Evolutionary conservation across 2,113 vertebrate species (phyloP), one percentile per base, ranked within the genome.

Genomic region (Microtus oregoni): DNA sequence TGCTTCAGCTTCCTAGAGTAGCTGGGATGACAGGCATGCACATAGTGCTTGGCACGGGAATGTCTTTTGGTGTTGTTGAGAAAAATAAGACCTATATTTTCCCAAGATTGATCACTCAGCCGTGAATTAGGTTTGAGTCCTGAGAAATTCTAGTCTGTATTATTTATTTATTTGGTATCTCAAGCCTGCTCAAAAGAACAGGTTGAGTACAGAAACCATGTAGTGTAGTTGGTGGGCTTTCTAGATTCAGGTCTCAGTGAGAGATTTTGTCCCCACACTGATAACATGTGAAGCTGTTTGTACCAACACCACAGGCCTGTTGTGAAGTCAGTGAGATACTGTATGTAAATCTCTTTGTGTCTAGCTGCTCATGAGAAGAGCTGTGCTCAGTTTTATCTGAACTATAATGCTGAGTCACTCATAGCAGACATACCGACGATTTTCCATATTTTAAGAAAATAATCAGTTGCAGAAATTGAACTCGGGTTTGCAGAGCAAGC

Each of bases 271-370:
- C 86, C 47, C 20, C 70, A 52, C 44, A n/a, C 72, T 85, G 55
- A 86, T 78, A 30, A 76, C 68, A 44, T 91, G 35, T 81, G 38
- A 96, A 92, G 68, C 86, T 90, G 52, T 85, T 92, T 95, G 70
- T 95, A 55, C 24, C 28, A 85, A 13, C 1, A 35, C 52, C 20
- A 26, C 38, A 86, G 58, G 17, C 55, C 77, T 65, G 11, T 91
- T 94, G 63, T 68, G 28, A 38, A 58, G 92, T 93, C 77, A 86
- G 1, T 67, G 50, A 92, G 32, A 76, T n/a, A 90, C 65, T 47
- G 38, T 86, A 28, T 92, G 14, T 55, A 58, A 86, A 81, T 61
- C 73, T 35, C 20, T 17, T 73, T 52, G 44, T 90, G 72, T 26
- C 58, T 7, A 88, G 35, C 8, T 81, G 38, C 30, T 89, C 58